Base-by-base conservation (phyloP, 1,140 invertebrate species). In the Drosophila pectinifera region DNA sequence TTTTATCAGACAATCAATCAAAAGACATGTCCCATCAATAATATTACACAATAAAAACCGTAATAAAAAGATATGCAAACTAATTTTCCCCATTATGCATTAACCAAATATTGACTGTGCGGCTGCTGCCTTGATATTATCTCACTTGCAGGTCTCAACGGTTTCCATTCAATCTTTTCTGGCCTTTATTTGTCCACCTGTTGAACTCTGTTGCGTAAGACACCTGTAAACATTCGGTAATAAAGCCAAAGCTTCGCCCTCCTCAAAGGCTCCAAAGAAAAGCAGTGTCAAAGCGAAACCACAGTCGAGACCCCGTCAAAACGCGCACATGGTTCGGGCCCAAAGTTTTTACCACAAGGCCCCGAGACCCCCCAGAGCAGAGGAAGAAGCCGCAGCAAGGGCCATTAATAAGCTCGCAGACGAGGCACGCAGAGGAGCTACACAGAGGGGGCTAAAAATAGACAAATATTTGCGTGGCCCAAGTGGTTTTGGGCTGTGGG, bases 401-500 rank as follows among this genome's bases (percentile, higher is more conserved):
- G 68, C 74, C 72, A 82, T 82, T 82, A 82, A 74, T 69, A 78
- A 64, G 77, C 79, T 62, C 56, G 77, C 56, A 49, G 42, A 53
- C 24, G 34, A 57, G 14, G 31, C 51, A 63, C 20, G 24, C n/a
- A 28, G 54, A 36, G 14, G 10, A 28, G n/a, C 45, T 16, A 26
- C n/a, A 48, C 34, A 58, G 45, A 24, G 36, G 49, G 58, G 58
- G 39, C 58, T 49, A 49, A 68, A 67, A 65, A 18, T 83, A 82
- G 46, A 38, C 75, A 83, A 83, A 83, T 83, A 83, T 83, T 83
- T 83, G 80, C 56, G 46, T 63, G 73, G 28, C 62, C 78, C 59
- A 62, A 79, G 58, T 51, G 58, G 57, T 51, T 54, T 49, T 49
- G 13, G 28, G 11, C 1, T 64, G 24, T 43, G 53, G 22, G 36